Base-by-base conservation (phyloP, 2,797 vertebrate genomes). In the Pempheris klunzingeri region DNA sequence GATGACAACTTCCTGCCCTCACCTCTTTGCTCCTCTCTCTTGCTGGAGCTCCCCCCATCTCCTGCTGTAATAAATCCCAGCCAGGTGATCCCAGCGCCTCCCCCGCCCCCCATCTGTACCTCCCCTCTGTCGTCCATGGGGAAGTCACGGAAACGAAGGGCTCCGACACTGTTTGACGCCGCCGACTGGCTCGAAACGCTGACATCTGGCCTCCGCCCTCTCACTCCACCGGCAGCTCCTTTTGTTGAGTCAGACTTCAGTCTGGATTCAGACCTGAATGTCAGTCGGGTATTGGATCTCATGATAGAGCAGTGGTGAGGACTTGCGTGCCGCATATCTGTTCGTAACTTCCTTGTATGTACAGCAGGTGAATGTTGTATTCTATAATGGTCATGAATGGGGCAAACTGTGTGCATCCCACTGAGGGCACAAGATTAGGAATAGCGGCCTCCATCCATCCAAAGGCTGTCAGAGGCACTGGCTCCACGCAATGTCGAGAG, bases 151-250 rank as follows among this genome's bases (percentile, higher is more conserved):
- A 96, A 95, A 60, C 92, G 95, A 15, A 91, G 93, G 28, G 93
- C 92, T 24, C 85, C 89, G 5, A 83, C 91, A 4, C 59, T 88
- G 15, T 96, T 96, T 20, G 96, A 97, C 6, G 95, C 97, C 0
- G 95, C 94, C 1, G 96, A 97, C 80, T 97, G 97, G 96, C 94
- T 97, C 17, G 97, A 97, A 79, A 94, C 94, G 9, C 92, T 98
- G 80, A 96, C 96, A 3, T 90, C 93, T 15, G 94, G 96, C 80
- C 90, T 96, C 65, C 89, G 94, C 47, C 87, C 96, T 38, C 78
- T 95, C 58, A 91, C 94, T 47, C 94, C 96, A 0, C 94, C 94
- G 0, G 69, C 90, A 3, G 92, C 96, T 41, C 97, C 96, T 14
- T 97, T 98, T 78, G 95, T 97, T 30, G 96, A 96, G 74, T 90